A percentile compares a stretch with the other conserved stretches of the same genome.
phyloP scores from a whole-genome alignment of 2,113 vertebrate genomes.

The Empidonax alnorum region DNA sequence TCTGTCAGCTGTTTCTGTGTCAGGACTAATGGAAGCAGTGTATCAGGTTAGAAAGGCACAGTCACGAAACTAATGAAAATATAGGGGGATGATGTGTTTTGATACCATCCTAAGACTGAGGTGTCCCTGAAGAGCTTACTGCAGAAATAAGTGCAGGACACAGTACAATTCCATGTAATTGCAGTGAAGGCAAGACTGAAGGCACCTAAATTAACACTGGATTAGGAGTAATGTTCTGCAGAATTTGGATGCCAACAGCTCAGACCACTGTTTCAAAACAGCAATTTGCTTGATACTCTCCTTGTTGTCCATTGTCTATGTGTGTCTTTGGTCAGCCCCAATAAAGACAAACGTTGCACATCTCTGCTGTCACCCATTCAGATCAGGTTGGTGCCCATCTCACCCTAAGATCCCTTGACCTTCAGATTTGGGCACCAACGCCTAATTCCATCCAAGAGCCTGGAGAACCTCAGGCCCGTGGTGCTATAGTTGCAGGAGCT shows the following conservation, averaged over 20 bases:
- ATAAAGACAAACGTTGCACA: background rate
- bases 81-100: constrained; percentile 4
- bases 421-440: background rate
- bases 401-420: background rate
- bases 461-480: background rate
- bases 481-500: background rate
- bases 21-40: background rate
- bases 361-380: background rate
- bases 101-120: background rate
- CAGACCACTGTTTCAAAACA: background rate
- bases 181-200: background rate
- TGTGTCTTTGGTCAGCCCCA: background rate
- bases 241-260: background rate
- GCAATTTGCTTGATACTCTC: background rate
- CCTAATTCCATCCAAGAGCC: background rate
- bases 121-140: background rate
- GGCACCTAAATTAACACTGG: background rate
- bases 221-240: background rate
- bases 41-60: background rate
- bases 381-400: background rate
- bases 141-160: background rate
- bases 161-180: background rate
- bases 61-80: constrained; percentile 19
- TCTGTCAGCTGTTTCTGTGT: background rate
- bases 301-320: background rate